Percentiles rank a stretch among this genome's conserved stretches.
These are phyloP conservation scores for Salvelinus alpinus DNA, from an alignment of 2,113 vertebrate genomes.

Conservation along the genomic window DNA sequence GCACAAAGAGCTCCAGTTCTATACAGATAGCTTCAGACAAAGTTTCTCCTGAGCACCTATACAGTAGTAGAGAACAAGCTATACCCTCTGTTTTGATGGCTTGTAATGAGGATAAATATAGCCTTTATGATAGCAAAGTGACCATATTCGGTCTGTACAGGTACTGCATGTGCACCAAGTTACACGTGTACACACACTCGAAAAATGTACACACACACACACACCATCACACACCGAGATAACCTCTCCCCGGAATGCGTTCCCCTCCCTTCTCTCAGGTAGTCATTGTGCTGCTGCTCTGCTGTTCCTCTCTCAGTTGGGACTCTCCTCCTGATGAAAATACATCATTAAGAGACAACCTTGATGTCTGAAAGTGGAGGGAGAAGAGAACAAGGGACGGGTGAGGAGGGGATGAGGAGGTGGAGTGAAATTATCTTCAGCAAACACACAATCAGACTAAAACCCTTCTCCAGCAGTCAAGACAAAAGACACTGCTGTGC, in stretches of 20 bases:
- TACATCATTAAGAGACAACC: too few species aligned
- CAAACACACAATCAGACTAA: slow-evolving; percentile 57
- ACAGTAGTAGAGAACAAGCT: background rate
- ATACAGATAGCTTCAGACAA: too few species aligned
- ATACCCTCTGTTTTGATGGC: slow-evolving; percentile 48
- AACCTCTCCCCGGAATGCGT: too few species aligned
- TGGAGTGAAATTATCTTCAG: slow-evolving; percentile 38
- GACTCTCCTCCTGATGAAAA: too few species aligned
- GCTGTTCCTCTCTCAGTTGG: too few species aligned
- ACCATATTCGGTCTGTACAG: slow-evolving; percentile 60
- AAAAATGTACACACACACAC: too few species aligned
- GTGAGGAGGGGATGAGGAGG: too few species aligned
- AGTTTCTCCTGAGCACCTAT: background rate
- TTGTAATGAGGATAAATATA: slow-evolving; percentile 58
- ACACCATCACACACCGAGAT: background rate
- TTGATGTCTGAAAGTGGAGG: too few species aligned
- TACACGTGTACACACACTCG: background rate
- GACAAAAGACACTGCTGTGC: slow-evolving; percentile 40
- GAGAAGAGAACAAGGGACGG: too few species aligned
- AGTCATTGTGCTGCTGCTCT: too few species aligned
- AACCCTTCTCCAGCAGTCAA: slow-evolving; percentile 38
- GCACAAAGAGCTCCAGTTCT: too few species aligned
- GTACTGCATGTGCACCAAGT: slow-evolving; percentile 46
- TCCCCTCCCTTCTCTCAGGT: too few species aligned
- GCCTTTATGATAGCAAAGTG: slow-evolving; percentile 59